A percentile compares a stretch with the other conserved stretches of the same genome.
Conservation (phyloP, 2,888 invertebrate species). For the Tetragonula carbonaria region DNA sequence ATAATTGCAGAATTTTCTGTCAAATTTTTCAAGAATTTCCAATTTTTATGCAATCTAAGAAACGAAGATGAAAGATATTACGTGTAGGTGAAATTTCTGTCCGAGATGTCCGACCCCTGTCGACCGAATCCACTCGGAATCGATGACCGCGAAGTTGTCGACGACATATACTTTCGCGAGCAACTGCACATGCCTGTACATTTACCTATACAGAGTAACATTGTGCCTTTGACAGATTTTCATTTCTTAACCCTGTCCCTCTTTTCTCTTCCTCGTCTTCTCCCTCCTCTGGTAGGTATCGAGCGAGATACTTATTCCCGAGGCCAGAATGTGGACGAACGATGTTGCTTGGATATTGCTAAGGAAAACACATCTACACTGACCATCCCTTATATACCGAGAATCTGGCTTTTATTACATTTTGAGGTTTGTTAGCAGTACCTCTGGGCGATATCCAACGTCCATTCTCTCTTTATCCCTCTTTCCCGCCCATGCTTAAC, state of each 20-base stretch:
- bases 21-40: not conserved
- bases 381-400: constrained; percentile 7
- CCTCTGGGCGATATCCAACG: constrained; percentile 45
- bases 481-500: not conserved
- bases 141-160: not conserved
- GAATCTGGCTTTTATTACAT: constrained; percentile 66
- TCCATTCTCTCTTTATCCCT: constrained; percentile 21
- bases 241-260: constrained; percentile 25
- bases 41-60: not conserved
- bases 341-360: constrained; percentile 27
- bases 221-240: constrained; percentile 32
- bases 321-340: constrained; percentile 27
- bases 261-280: not conserved
- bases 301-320: constrained; percentile 51
- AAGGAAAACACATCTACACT: constrained; percentile 31
- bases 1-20: no score
- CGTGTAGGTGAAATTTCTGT: not conserved
- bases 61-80: not conserved
- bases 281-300: not conserved
- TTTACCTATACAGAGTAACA: constrained; percentile 16
- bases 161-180: not conserved
- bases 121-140: not conserved
- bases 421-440: constrained; percentile 64
- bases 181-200: not conserved
- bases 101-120: not conserved